Evolutionary conservation across 2,797 vertebrate species (phyloP).

Genomic region (Brachymystax lenok): DNA sequence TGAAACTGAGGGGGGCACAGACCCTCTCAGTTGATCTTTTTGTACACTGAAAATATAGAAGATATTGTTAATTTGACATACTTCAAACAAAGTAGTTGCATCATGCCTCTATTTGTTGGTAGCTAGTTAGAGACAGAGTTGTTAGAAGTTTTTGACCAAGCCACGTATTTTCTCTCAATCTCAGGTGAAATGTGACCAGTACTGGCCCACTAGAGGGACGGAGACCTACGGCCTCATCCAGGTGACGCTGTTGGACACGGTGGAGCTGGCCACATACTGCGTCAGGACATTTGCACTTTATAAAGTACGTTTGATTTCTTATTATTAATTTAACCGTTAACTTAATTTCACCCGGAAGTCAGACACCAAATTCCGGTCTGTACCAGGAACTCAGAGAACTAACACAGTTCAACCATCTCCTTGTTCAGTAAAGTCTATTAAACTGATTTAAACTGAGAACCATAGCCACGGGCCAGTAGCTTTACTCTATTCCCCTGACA

Average conservation of each 20-base stretch:
- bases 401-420: too few species aligned
- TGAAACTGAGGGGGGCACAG: not conserved
- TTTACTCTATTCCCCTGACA: too few species aligned
- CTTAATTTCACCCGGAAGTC: not conserved
- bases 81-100: not conserved
- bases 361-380: not conserved
- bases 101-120: not conserved
- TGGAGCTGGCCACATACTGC: slow-evolving; percentile 95
- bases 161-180: slow-evolving; percentile 14
- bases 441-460: too few species aligned
- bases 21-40: too few species aligned
- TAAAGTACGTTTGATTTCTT: slow-evolving; percentile 81
- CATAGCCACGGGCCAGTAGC: too few species aligned
- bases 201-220: slow-evolving; percentile 96
- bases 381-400: not conserved
- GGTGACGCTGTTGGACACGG: slow-evolving; percentile 93
- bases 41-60: not conserved
- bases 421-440: too few species aligned
- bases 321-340: not conserved
- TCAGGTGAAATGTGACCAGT: slow-evolving; percentile 98
- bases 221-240: slow-evolving; percentile 97
- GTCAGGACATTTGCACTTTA: slow-evolving; percentile 98
- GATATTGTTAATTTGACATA: not conserved
- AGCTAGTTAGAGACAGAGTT: not conserved
- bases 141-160: not conserved